These are phyloP conservation scores for Rhagonycha fulva DNA, from an alignment of 2,888 invertebrate genomes.

Conservation along the genomic window DNA sequence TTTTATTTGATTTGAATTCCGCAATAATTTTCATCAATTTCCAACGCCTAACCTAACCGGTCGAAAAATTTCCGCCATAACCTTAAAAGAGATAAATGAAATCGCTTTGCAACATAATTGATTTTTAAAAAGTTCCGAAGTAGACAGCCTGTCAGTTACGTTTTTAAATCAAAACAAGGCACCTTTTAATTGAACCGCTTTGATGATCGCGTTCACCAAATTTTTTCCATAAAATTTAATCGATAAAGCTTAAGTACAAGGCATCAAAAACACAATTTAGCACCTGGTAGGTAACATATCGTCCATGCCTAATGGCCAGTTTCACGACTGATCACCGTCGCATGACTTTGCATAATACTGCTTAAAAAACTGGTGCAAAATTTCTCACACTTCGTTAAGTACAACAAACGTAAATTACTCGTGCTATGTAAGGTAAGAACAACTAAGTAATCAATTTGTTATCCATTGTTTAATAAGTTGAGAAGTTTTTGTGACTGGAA, in stretches of 20 bases:
- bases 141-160: not conserved
- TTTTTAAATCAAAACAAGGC: not conserved
- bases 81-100: not conserved
- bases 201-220: not conserved
- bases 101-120: not conserved
- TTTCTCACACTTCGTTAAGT: conserved; percentile 54
- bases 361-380: conserved; percentile 40
- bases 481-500: not conserved
- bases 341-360: conserved; percentile 38
- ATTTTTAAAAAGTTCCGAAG: not conserved
- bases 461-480: conserved; percentile 38
- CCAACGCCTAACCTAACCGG: not conserved
- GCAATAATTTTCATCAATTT: not conserved
- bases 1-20: conserved; percentile 4
- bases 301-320: conserved; percentile 42
- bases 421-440: conserved; percentile 39
- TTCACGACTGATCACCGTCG: conserved; percentile 40
- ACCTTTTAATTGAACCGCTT: not conserved
- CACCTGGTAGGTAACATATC: conserved; percentile 41
- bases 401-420: conserved; percentile 50
- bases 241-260: not conserved
- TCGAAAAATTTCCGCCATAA: not conserved
- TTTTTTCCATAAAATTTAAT: not conserved
- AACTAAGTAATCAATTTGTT: conserved; percentile 42
- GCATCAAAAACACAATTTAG: conserved; percentile 15